Evolutionary conservation across 2,888 invertebrate genomes (phyloP), one percentile per base, ranked within the genome.

Genomic region (Macrosoma leucophasiata): DNA sequence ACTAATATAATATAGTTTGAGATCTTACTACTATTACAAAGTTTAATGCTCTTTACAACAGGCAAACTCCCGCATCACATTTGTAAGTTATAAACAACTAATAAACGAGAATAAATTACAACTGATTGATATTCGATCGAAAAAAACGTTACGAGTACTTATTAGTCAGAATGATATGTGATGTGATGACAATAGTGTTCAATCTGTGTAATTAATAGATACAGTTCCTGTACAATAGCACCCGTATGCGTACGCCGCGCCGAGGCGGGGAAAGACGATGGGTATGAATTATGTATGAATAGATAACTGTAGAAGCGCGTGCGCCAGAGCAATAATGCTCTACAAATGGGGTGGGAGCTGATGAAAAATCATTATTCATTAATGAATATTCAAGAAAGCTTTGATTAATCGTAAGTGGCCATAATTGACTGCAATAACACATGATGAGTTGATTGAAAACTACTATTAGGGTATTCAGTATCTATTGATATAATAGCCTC

Each of bases 161-260:
- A 26, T 23, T 34, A 10, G 26, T 24, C 23, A 15, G 23, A n/a
- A n/a, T n/a, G n/a, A n/a, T n/a, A n/a, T n/a, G n/a, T n/a, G 41
- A 43, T 44, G 32, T 38, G 33, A 35, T 36, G 52, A 71, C 70
- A 75, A 75, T 73, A 44, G 48, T 55, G 59, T 62, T 65, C 68
- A 72, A 75, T 76, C 74, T 61, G 57, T 57, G 63, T 61, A 55
- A 68, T 72, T 70, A 74, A 68, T 72, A 62, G 61, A 58, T 47
- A 54, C 43, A 54, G 59, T 69, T 69, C 67, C 60, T 64, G 55
- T 48, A 58, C 64, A 51, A 53, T 58, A 50, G 55, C 33, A 46
- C 72, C 65, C 71, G 63, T 63, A 70, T 69, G 64, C 57, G 58
- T 58, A 41, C 32, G 52, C 60, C 53, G 55, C 22, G 46, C 35